Conservation (phyloP, 2,797 vertebrate species). For the Channallabes apus region DNA sequence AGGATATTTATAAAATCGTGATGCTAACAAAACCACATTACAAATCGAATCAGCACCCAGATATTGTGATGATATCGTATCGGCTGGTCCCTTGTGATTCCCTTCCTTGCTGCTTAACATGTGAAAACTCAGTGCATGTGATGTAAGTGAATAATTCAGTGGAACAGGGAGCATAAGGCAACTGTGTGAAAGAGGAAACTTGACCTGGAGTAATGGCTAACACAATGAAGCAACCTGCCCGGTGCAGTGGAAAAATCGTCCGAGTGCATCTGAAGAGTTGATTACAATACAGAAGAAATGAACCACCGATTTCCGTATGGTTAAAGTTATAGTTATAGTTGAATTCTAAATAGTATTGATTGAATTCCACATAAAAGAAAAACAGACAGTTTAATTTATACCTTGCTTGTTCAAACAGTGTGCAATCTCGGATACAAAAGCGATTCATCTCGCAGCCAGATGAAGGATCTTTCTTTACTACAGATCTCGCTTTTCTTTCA, state of each 20-base stretch:
- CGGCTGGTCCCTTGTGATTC: too few species aligned
- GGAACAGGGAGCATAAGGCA: background rate
- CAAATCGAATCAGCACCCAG: too few species aligned
- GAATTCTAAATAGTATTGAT: background rate
- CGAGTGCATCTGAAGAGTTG: background rate
- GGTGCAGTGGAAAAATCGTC: background rate
- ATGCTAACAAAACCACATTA: too few species aligned
- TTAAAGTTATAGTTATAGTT: background rate
- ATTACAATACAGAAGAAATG: background rate
- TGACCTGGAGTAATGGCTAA: background rate
- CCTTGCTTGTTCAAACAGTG: background rate
- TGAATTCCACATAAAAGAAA: slow-evolving; percentile 1
- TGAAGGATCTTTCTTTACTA: slow-evolving; percentile 7
- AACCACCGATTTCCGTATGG: background rate
- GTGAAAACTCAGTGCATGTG: background rate
- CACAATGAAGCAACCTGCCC: background rate
- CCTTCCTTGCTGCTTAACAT: background rate
- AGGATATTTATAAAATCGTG: too few species aligned
- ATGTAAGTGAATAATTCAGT: slow-evolving; percentile 35
- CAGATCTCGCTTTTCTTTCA: slow-evolving; percentile 1
- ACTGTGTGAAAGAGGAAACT: slow-evolving; percentile 19
- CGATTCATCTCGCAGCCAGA: slow-evolving; percentile 1
- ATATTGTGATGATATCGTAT: too few species aligned
- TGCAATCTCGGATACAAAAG: slow-evolving; percentile 11
- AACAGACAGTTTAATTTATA: background rate